These are phyloP conservation scores for Myocastor coypus DNA, from an alignment of 2,113 vertebrate species.

Conservation along the genomic window DNA sequence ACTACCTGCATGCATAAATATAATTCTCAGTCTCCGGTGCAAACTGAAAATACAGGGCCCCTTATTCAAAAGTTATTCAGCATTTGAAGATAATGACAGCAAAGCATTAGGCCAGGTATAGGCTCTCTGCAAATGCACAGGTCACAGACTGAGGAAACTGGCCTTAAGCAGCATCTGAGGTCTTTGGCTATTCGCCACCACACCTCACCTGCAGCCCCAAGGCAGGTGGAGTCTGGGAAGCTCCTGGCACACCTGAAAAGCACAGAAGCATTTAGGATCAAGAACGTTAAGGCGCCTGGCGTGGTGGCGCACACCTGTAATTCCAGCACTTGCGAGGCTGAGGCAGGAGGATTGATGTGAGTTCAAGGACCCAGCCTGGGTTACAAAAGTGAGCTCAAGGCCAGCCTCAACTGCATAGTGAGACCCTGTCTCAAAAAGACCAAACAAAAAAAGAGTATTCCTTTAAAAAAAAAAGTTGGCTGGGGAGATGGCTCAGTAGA, in stretches of 20 bases:
- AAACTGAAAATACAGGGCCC: constrained; percentile 14
- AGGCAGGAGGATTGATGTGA: no score
- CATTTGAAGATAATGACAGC: constrained; percentile 17
- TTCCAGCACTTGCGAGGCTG: no score
- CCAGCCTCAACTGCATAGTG: no score
- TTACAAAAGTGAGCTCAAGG: no score
- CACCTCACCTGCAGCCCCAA: not conserved
- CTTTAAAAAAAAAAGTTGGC: no score
- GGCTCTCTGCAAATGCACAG: not conserved
- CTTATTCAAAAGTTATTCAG: constrained; percentile 21
- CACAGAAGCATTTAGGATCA: not conserved
- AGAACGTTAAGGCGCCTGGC: not conserved
- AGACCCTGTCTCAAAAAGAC: no score
- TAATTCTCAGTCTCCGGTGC: not conserved
- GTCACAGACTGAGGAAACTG: not conserved
- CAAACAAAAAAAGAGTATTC: no score
- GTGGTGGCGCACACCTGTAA: no score
- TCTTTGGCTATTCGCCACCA: not conserved
- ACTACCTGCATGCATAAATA: constrained; percentile 15
- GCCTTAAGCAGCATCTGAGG: no score
- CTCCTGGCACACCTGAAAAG: not conserved
- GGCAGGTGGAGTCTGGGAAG: not conserved
- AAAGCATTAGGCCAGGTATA: not conserved
- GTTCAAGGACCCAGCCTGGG: no score
- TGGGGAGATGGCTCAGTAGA: no score